Evolutionary conservation across 2,797 vertebrate genomes (phyloP).

Genomic region (Xiphophorus birchmanni): DNA sequence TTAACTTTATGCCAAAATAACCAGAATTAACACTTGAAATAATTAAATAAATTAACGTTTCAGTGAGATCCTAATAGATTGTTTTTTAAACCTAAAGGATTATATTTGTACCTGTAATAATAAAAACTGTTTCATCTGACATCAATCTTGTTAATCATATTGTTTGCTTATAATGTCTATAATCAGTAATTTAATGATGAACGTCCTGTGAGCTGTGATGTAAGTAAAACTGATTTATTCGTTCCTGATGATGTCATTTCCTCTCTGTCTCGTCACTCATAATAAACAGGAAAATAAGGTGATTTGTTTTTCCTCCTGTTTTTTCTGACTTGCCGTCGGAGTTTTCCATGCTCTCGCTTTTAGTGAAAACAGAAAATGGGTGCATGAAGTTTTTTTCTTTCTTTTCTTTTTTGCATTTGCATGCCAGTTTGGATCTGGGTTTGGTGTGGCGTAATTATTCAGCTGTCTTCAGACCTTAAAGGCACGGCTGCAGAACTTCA

Average conservation of each 20-base stretch:
- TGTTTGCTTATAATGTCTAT: neutral
- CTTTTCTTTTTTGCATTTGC: constrained; percentile 43
- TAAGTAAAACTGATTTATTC: constrained; percentile 24
- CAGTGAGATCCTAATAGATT: neutral
- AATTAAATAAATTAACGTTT: neutral
- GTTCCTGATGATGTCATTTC: constrained; percentile 65
- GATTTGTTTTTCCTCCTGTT: constrained; percentile 73
- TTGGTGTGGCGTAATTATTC: neutral
- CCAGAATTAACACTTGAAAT: neutral
- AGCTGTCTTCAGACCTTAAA: constrained; percentile 24
- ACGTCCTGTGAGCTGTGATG: constrained; percentile 5
- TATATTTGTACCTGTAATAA: neutral
- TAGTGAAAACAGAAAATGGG: constrained; percentile 64
- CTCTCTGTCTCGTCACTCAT: constrained; percentile 80
- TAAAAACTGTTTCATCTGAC: neutral
- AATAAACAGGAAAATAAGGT: constrained; percentile 93
- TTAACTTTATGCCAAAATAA: neutral
- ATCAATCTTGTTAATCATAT: neutral
- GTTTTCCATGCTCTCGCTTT: constrained; percentile 66
- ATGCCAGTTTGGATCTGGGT: constrained; percentile 15
- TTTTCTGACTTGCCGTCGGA: constrained; percentile 43
- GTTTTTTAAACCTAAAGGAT: neutral
- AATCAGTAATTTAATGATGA: constrained; percentile 1
- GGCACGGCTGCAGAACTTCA: constrained; percentile 28
- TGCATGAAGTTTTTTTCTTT: constrained; percentile 42